Base-by-base conservation (phyloP, 2,797 vertebrate genomes). In the Tolypeutes matacus region DNA sequence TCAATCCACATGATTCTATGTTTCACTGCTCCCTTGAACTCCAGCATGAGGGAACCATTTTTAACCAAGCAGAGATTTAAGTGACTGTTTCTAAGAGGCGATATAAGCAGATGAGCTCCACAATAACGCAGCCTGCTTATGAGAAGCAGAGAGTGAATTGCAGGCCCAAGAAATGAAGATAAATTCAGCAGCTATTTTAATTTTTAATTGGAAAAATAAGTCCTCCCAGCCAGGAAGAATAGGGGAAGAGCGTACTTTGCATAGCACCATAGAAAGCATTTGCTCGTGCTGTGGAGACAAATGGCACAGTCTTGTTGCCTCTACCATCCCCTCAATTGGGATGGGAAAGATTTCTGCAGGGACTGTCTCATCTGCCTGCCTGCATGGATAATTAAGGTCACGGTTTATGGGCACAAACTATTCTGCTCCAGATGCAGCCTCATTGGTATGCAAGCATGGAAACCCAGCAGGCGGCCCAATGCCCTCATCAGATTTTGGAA, bases 131-230 rank as follows among this genome's bases (percentile, higher is more conserved):
- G 72, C 51, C 92, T 78, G 92, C 96, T 94, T 96, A 75, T 78
- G 95, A 95, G 96, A 97, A 97, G 93, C 95, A 83, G 83, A 94
- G 95, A 46, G 2, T 97, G 95, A 96, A 92, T 82, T 60, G 75
- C 73, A 93, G 62, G 53, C 69, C 88, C 51, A 75, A 91, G 92
- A 96, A 97, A 93, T 85, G 93, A 96, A 95, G 89, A 95, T 96
- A 95, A 96, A 96, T 94, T 95, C 90, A 80, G 80, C 27, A 84
- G 88, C 93, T 96, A 91, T 96, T 97, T 97, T 97, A 91, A 96
- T 97, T 97, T 97, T 97, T 97, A 97, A 97, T 97, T 96, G 86
- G 60, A 62, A 77, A 49, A 84, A 86, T 93, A 88, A 95, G 85
- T 20, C 80, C 73, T 77, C 86, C 67, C 56, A 75, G 89, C 81